phyloP scores from a whole-genome alignment of 1,140 invertebrate genomes.

The Sminthurinus signatus region DNA sequence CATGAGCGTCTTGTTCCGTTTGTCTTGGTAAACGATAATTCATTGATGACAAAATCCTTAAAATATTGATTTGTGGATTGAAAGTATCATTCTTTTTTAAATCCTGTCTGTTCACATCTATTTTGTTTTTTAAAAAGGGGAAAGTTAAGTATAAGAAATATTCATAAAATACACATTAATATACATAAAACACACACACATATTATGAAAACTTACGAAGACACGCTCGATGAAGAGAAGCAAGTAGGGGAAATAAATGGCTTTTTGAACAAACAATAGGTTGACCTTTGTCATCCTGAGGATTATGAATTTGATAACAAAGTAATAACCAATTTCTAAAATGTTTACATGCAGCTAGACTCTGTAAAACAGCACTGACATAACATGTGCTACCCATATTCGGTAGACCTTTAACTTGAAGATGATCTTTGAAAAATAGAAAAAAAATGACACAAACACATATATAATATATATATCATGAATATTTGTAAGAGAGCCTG shows the following conservation, averaged over 20 bases:
- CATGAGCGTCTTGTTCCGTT: slow-evolving; percentile 8
- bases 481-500: too few relatives aligned
- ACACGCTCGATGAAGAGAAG: slow-evolving; percentile 19
- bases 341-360: slow-evolving; percentile 69
- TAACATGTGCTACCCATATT: slow-evolving; percentile 84
- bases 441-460: too few relatives aligned
- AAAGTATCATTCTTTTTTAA: not conserved
- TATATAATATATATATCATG: too few relatives aligned
- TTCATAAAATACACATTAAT: not conserved
- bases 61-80: not conserved
- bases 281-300: slow-evolving; percentile 51
- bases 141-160: not conserved
- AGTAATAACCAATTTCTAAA: slow-evolving; percentile 72
- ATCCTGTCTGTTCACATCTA: slow-evolving; percentile 3
- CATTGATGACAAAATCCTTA: slow-evolving; percentile 2
- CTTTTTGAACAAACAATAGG: slow-evolving; percentile 26
- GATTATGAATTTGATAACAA: not conserved
- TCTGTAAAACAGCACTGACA: slow-evolving; percentile 76
- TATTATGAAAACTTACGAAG: slow-evolving; percentile 15
- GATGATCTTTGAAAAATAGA: not conserved
- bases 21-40: slow-evolving; percentile 3
- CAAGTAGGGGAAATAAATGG: slow-evolving; percentile 22
- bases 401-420: slow-evolving; percentile 54
- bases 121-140: not conserved
- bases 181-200: not conserved